phyloP scores from a whole-genome alignment of 2,113 vertebrate species.

The Eudyptes chrysolophus region DNA sequence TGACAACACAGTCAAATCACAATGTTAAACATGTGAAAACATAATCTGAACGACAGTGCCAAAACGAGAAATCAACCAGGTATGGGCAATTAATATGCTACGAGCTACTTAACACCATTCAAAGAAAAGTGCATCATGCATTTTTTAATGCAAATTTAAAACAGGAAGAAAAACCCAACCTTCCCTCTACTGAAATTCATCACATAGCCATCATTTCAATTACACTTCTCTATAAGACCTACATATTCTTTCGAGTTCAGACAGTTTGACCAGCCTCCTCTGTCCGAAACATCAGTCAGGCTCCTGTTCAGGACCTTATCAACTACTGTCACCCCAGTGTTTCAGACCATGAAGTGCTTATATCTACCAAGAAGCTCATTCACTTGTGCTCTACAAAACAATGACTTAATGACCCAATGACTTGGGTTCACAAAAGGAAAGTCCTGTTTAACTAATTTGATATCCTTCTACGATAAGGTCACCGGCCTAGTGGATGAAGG shows the following conservation, averaged over 20 bases:
- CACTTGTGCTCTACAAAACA: not conserved
- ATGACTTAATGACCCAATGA: not conserved
- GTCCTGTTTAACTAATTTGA: not conserved
- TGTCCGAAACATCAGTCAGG: not conserved
- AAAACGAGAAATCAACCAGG: rapidly evolving
- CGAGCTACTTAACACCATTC: not conserved
- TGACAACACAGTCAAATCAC: not conserved
- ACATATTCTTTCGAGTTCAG: not conserved
- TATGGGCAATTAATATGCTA: not conserved
- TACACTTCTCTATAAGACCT: not conserved
- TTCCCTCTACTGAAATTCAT: not conserved
- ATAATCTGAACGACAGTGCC: not conserved
- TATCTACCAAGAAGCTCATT: not conserved
- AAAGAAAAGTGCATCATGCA: not conserved
- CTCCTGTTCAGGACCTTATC: not conserved
- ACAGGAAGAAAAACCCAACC: not conserved
- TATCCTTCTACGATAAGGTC: not conserved
- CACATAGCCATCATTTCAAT: not conserved
- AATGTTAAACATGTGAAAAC: not conserved
- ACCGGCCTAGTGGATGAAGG: not conserved
- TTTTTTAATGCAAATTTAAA: not conserved
- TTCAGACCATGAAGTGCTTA: not conserved
- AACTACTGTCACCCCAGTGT: not conserved
- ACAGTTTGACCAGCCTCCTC: not conserved
- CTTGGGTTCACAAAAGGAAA: not conserved